Conservation (phyloP, 2,888 invertebrate species). For the Brachyopa scutellaris region DNA sequence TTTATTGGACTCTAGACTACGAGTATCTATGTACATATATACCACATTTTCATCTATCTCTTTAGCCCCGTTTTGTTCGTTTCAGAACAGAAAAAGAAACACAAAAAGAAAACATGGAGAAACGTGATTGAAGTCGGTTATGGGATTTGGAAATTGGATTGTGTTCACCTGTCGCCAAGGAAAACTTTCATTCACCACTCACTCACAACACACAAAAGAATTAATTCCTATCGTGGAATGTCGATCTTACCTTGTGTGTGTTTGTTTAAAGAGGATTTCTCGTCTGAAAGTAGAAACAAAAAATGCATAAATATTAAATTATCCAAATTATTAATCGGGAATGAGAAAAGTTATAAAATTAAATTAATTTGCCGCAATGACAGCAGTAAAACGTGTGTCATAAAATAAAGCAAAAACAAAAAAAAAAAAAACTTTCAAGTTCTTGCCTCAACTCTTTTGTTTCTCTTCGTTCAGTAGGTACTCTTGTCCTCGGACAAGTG, state of each 20-base stretch:
- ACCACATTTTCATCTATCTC: too few species aligned
- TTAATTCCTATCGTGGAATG: slow-evolving; percentile 11
- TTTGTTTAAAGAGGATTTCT: slow-evolving; percentile 10
- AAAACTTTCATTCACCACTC: slow-evolving; percentile 44
- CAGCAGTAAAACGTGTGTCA: neutral
- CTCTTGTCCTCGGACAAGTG: neutral
- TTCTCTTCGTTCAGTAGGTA: neutral
- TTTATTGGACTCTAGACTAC: slow-evolving; percentile 2
- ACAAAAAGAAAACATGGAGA: slow-evolving; percentile 5
- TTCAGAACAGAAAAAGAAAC: slow-evolving; percentile 11
- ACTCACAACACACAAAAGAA: slow-evolving; percentile 15
- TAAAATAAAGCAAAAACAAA: slow-evolving; percentile 5
- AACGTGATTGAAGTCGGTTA: slow-evolving; percentile 35
- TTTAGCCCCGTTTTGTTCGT: slow-evolving; percentile 9
- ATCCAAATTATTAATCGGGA: slow-evolving; percentile 21
- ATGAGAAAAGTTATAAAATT: slow-evolving; percentile 7
- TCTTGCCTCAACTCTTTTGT: slow-evolving; percentile 22
- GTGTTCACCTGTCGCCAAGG: slow-evolving; percentile 30
- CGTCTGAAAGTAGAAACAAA: slow-evolving; percentile 36
- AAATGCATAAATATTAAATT: slow-evolving; percentile 15
- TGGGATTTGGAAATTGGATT: slow-evolving; percentile 18
- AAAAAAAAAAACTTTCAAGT: slow-evolving; percentile 9
- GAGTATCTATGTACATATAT: neutral
- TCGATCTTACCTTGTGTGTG: slow-evolving; percentile 43
- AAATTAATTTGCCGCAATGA: neutral